Conservation (phyloP, 2,888 invertebrate genomes). For the Orthonychiurus folsomi region DNA sequence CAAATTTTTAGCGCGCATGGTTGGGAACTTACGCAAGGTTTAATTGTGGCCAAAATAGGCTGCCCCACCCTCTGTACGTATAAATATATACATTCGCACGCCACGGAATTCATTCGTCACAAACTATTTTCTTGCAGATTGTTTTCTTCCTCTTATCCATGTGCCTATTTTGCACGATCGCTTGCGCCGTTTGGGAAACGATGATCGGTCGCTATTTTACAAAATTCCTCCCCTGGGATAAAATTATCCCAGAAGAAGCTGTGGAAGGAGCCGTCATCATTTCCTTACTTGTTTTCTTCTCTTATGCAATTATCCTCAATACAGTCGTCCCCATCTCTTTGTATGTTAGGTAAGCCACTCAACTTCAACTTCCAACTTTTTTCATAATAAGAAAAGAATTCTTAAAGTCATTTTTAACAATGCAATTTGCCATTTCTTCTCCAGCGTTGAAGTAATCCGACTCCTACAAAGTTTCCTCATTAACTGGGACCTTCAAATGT, state of each 20-base stretch:
- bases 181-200: slow-evolving; percentile 97
- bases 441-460: slow-evolving; percentile 76
- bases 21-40: no score
- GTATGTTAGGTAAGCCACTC: slow-evolving; percentile 85
- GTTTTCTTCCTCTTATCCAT: slow-evolving; percentile 94
- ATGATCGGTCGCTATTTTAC: slow-evolving; percentile 82
- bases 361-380: not conserved
- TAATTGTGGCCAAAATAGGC: no score
- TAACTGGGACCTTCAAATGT: slow-evolving; percentile 99
- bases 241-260: slow-evolving; percentile 74
- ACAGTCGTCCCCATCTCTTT: slow-evolving; percentile 99
- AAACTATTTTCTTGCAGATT: slow-evolving; percentile 69
- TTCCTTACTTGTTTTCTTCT: slow-evolving; percentile 94
- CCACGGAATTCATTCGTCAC: no score
- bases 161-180: slow-evolving; percentile 95
- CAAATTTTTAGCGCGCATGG: no score
- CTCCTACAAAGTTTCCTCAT: slow-evolving; percentile 97
- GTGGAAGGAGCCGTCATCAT: slow-evolving; percentile 78
- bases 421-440: no score
- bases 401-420: no score
- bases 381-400: no score
- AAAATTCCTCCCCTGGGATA: slow-evolving; percentile 88
- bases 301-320: slow-evolving; percentile 97
- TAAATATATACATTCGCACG: not conserved
- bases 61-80: no score